phyloP scores from a whole-genome alignment of 2,888 invertebrate species.

The Amblyjoppa proteus region DNA sequence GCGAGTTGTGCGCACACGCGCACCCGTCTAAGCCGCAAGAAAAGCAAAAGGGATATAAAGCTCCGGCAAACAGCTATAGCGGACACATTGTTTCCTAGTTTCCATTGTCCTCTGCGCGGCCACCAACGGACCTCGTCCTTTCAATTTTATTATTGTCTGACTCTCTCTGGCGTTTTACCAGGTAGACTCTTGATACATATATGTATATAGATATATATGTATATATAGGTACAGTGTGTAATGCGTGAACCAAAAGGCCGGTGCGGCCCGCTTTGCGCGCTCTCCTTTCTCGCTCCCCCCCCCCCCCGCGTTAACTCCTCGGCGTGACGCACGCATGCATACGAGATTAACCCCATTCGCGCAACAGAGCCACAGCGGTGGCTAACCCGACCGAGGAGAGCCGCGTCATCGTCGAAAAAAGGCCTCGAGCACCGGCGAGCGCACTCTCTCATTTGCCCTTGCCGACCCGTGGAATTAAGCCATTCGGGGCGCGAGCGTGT shows the following conservation, averaged over 20 bases:
- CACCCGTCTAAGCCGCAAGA: constrained; percentile 72
- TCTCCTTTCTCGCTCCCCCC: constrained; percentile 5
- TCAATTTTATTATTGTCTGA: constrained; percentile 58
- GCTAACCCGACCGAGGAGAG: background rate
- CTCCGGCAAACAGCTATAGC: constrained; percentile 68
- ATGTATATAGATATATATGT: background rate
- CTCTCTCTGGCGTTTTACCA: constrained; percentile 56
- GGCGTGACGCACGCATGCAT: constrained; percentile 12
- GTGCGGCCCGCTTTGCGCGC: background rate
- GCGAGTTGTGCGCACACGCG: constrained; percentile 37
- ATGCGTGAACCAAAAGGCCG: background rate
- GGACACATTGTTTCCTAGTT: constrained; percentile 74
- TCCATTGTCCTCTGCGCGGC: constrained; percentile 67
- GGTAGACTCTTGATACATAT: background rate
- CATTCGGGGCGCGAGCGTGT: constrained; percentile 66
- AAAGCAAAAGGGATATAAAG: constrained; percentile 74
- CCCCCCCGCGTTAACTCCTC: background rate
- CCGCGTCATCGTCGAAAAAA: constrained; percentile 14
- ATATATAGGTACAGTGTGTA: no score
- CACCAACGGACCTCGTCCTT: constrained; percentile 55
- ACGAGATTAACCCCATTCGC: constrained; percentile 2
- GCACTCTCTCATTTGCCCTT: background rate
- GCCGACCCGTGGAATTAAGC: constrained; percentile 59
- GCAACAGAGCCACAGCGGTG: constrained; percentile 3
- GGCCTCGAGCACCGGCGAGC: background rate